Evolutionary conservation across 1,140 invertebrate genomes (phyloP).

Genomic region (Zaprionus tsacasi): DNA sequence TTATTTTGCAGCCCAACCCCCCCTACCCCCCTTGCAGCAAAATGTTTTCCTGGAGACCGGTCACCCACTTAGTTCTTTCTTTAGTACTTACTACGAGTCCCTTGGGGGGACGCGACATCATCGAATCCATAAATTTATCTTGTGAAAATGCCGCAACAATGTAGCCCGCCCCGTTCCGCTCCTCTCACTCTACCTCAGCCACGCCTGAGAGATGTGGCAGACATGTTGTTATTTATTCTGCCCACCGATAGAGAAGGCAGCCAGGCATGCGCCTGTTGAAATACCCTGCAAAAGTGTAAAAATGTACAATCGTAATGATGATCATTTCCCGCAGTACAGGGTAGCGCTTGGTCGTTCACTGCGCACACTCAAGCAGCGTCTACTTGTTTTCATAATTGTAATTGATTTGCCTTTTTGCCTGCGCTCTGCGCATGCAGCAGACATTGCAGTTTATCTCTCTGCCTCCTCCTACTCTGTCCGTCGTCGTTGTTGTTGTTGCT

Average conservation of each 20-base stretch:
- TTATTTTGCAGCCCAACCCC: background rate
- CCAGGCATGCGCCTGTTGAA: background rate
- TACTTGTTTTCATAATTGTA: conserved; percentile 65
- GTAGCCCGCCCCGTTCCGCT: background rate
- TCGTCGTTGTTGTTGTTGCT: conserved; percentile 1
- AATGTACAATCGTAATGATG: background rate
- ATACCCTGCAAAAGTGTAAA: conserved; percentile 10
- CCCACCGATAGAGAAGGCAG: background rate
- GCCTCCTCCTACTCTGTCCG: conserved; percentile 12
- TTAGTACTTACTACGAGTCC: background rate
- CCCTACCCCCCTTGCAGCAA: background rate
- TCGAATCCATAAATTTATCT: conserved; percentile 71
- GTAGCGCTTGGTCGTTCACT: conserved; percentile 4
- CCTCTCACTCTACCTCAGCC: background rate
- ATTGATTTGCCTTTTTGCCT: conserved; percentile 64
- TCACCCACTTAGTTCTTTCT: conserved; percentile 17
- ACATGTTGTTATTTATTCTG: conserved; percentile 40
- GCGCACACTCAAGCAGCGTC: background rate
- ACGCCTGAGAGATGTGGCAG: conserved; percentile 22
- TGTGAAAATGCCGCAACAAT: conserved; percentile 22
- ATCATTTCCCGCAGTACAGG: background rate
- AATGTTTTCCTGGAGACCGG: conserved; percentile 22
- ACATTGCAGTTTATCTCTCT: background rate
- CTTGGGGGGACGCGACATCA: conserved; percentile 8
- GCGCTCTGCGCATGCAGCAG: too few species aligned